A percentile compares a stretch with the other conserved stretches of the same genome.
Evolutionary conservation across 64 coral and sea anemone species (phyloP).

Genomic region (Montipora efflorescens): DNA sequence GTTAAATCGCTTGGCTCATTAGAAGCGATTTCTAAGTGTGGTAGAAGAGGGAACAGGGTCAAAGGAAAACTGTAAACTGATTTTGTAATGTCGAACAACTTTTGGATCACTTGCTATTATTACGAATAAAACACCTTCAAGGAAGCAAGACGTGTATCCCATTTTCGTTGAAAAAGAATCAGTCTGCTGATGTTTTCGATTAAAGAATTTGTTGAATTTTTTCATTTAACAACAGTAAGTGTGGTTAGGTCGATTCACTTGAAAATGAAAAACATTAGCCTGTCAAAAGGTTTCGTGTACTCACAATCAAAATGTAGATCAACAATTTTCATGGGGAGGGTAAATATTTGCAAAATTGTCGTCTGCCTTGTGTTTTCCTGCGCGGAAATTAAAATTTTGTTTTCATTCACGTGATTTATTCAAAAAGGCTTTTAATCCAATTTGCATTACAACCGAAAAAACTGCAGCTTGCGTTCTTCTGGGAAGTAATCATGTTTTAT

Average conservation of each 20-base stretch:
- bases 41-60: neutral
- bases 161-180: neutral
- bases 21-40: too few species aligned
- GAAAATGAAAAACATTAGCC: neutral
- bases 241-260: neutral
- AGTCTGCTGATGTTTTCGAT: neutral
- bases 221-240: slow-evolving; percentile 4
- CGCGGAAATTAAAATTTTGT: slow-evolving; percentile 1
- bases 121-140: too few species aligned
- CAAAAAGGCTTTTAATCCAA: neutral
- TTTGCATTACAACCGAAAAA: slow-evolving; percentile 12
- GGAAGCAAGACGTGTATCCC: neutral
- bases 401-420: neutral
- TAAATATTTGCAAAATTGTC: neutral
- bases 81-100: neutral
- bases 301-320: neutral
- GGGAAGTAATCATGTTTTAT: slow-evolving; percentile 6
- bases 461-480: neutral
- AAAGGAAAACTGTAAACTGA: neutral
- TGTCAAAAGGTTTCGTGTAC: neutral
- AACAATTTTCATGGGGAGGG: neutral
- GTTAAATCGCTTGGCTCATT: too few species aligned
- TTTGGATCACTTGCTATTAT: neutral
- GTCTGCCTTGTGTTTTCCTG: neutral
- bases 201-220: neutral